These are phyloP conservation scores for Monopis laevigella DNA, from an alignment of 2,888 invertebrate genomes.

Conservation along the genomic window DNA sequence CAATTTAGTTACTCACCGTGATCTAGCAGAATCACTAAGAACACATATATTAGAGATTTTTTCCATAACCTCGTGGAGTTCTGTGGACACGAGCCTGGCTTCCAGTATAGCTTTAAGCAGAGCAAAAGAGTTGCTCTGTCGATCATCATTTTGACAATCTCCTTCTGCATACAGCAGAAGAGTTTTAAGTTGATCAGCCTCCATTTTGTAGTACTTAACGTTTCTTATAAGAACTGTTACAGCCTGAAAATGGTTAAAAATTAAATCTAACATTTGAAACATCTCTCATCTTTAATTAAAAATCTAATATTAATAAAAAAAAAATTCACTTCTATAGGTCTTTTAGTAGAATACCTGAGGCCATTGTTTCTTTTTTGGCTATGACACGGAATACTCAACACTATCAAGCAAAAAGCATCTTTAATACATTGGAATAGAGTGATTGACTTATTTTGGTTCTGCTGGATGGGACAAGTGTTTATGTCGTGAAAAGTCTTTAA, in stretches of 20 bases:
- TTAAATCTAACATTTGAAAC: too few relatives aligned
- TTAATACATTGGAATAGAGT: too few relatives aligned
- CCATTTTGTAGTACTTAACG: constrained; percentile 76
- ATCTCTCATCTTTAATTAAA: too few relatives aligned
- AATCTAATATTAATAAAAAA: too few relatives aligned
- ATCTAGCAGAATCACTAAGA: constrained; percentile 72
- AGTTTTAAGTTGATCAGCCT: constrained; percentile 79
- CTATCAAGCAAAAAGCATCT: too few relatives aligned
- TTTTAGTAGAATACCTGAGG: too few relatives aligned
- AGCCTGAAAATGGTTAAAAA: constrained; percentile 62
- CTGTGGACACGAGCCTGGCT: constrained; percentile 75
- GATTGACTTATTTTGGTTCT: too few relatives aligned
- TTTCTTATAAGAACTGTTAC: constrained; percentile 84
- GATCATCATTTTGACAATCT: constrained; percentile 84
- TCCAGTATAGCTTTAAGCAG: constrained; percentile 85
- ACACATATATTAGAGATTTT: constrained; percentile 84
- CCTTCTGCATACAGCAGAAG: constrained; percentile 89
- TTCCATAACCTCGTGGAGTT: constrained; percentile 83
- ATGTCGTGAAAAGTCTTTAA: too few relatives aligned
- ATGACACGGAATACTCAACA: too few relatives aligned
- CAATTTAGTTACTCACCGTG: constrained; percentile 45
- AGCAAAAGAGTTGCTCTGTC: constrained; percentile 88
- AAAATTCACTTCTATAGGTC: too few relatives aligned
- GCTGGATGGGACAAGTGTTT: too few relatives aligned
- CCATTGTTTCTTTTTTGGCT: too few relatives aligned